Evolutionary conservation across 2,113 vertebrate genomes (phyloP).

Genomic region (Dissostichus mawsoni): DNA sequence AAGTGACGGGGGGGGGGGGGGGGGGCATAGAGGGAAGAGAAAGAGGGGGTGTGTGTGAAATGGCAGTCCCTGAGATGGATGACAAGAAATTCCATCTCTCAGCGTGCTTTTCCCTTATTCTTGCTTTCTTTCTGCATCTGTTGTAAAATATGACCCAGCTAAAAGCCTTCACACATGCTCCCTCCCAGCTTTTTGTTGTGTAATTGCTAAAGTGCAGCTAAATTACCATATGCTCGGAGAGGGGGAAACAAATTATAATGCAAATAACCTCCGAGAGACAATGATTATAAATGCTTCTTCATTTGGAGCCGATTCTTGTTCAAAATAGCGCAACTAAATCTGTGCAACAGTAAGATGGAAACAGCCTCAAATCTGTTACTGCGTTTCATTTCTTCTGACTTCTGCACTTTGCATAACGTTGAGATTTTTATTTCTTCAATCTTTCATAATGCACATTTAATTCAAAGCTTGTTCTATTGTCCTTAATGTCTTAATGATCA

Average conservation of each 20-base stretch:
- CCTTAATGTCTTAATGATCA: background rate
- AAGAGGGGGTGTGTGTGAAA: conserved; percentile 26
- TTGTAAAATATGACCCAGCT: conserved; percentile 57
- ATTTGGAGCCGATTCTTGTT: conserved; percentile 11
- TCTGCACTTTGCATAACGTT: background rate
- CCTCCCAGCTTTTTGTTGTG: conserved; percentile 47
- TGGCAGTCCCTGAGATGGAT: conserved; percentile 49
- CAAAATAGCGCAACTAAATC: conserved; percentile 22
- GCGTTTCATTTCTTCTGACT: background rate
- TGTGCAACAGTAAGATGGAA: background rate
- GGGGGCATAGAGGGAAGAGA: background rate
- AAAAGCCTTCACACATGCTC: conserved; percentile 38
- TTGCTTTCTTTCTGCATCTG: conserved; percentile 8
- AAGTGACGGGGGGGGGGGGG: conserved; percentile 44
- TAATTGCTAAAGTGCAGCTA: conserved; percentile 65
- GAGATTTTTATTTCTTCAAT: background rate
- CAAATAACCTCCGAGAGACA: conserved; percentile 24
- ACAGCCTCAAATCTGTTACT: background rate
- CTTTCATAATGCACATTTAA: background rate
- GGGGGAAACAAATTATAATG: background rate
- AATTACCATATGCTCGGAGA: conserved; percentile 37
- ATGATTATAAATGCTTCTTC: conserved; percentile 16
- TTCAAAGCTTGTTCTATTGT: background rate
- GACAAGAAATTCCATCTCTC: conserved; percentile 52
- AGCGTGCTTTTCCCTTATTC: conserved; percentile 25